Evolutionary conservation across 2,113 vertebrate genomes (phyloP), one percentile per base, ranked within the genome.

Genomic region (Lates calcarifer): DNA sequence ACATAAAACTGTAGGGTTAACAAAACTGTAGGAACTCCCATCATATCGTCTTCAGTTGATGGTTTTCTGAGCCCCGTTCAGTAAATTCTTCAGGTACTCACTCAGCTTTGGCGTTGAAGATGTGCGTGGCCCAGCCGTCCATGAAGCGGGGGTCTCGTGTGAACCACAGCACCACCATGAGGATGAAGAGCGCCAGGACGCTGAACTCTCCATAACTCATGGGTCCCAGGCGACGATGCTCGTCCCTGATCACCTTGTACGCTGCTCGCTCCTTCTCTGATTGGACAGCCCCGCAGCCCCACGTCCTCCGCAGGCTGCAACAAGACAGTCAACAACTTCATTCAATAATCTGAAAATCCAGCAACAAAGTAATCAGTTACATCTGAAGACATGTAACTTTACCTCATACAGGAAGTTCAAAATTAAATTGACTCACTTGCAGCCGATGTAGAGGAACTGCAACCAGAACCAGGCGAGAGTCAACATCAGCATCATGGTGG

Each of bases 101-200:
- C 97, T 97, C 96, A 2, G 93, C 93, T 20, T 94, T 92, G 81
- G 77, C 67, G 79, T 96, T 96, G 91, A 98, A 97, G 69, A 96
- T 26, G 7, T 71, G 74, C 1, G 91, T 90, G 3, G 96, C 94
- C 98, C 98, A 99, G 79, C 98, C 98, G 1, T 94, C 93, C 87
- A 98, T 85, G 92, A 99, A 99, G 62, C 97, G 96, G 0, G 98
- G 98, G 35, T 98, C 96, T 29, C 97, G 91, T 12, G 96, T 96
- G 93, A 99, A 98, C 98, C 98, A 99, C 80, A 99, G 94, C 72
- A 83, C 18, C 63, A 99, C 94, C 83, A 99, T 92, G 58, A 98
- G 91, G 47, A 91, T 0, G 86, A 99, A 99, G 70, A 97, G 94
- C 0, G 93, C 39, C 64, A 98, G 89, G 10, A 99, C 96, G 7